Conservation (phyloP, 2,797 vertebrate genomes). For the Amblyopsis hoosieri region DNA sequence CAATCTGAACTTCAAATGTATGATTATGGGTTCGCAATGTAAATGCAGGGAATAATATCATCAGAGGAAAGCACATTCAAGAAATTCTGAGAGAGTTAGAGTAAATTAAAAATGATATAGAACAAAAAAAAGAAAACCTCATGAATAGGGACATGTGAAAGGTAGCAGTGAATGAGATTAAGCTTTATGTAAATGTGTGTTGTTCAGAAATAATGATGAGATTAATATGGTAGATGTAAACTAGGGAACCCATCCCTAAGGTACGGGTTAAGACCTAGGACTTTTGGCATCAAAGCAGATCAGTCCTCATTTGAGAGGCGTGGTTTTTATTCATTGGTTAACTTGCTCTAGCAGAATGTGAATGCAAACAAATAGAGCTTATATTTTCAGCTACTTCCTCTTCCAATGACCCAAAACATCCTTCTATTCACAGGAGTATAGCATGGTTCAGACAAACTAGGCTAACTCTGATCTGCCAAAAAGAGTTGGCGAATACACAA, state of each 20-base stretch:
- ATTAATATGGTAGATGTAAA: slow-evolving; percentile 62
- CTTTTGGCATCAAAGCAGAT: slow-evolving; percentile 69
- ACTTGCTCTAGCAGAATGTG: slow-evolving; percentile 49
- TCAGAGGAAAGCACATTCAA: background rate
- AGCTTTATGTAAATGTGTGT: slow-evolving; percentile 60
- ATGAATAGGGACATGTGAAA: slow-evolving; percentile 5
- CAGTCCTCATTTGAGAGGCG: slow-evolving; percentile 64
- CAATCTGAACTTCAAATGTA: background rate
- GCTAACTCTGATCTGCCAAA: slow-evolving; percentile 24
- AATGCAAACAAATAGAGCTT: slow-evolving; percentile 57
- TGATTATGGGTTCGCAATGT: background rate
- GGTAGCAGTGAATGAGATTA: slow-evolving; percentile 42
- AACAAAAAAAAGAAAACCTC: too few species aligned
- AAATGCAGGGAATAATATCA: background rate
- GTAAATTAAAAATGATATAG: too few species aligned
- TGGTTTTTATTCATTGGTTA: slow-evolving; percentile 68
- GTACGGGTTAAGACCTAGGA: slow-evolving; percentile 54
- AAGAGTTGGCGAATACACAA: slow-evolving; percentile 8
- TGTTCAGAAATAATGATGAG: slow-evolving; percentile 66
- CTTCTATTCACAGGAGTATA: slow-evolving; percentile 17
- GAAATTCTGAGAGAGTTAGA: too few species aligned
- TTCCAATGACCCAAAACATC: slow-evolving; percentile 57
- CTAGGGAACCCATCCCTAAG: slow-evolving; percentile 49
- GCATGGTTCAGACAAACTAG: slow-evolving; percentile 33
- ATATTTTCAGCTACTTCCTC: slow-evolving; percentile 57